Evolutionary conservation across 1,140 invertebrate genomes (phyloP), one percentile per base, ranked within the genome.

Genomic region (Stegodyphus mimosarum): DNA sequence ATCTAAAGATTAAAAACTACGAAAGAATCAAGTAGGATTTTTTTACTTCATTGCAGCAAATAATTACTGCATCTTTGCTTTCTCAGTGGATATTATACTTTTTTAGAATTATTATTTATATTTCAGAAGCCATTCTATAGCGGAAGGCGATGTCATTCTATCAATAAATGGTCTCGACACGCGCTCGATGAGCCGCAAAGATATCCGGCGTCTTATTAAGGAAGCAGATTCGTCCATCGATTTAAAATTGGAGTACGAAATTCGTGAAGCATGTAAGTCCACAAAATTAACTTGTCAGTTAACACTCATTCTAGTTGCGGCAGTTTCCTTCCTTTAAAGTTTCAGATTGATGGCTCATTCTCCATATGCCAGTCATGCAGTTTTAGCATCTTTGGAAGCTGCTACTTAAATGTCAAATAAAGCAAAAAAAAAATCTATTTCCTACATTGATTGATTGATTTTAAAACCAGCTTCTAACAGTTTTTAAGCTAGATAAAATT

Each of bases 41-140:
- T 33, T 33, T 33, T 33, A 33, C 3, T 33, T 33, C 1, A 33
- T 1, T 33, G 33, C 33, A 33, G 3, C 33, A 33, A 33, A 33
- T 33, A 33, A 33, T 33, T 33, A 33, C 33, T 3, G 33, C 3
- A 33, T 33, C 33, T 33, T 33, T 33, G 33, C 33, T 33, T 33
- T 33, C 33, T 33, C 33, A 33, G 33, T 33, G 33, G 33, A 33
- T 33, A 33, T 33, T 33, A 33, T 3, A 33, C 33, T 33, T 33
- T 33, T 33, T 33, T 33, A 33, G 33, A 33, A 33, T 33, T 33
- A 33, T 60, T 60, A 11, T 60, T 60, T 60, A 11, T 60, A 15
- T 50, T 51, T 4, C 50, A 83, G 80, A n/a, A 83, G 80, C 53
- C 80, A 83, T 10, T 73, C 67, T 48, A 53, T 83, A 48, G n/a